Conservation (phyloP, 2,797 vertebrate genomes). For the Ambastaia sidthimunki region DNA sequence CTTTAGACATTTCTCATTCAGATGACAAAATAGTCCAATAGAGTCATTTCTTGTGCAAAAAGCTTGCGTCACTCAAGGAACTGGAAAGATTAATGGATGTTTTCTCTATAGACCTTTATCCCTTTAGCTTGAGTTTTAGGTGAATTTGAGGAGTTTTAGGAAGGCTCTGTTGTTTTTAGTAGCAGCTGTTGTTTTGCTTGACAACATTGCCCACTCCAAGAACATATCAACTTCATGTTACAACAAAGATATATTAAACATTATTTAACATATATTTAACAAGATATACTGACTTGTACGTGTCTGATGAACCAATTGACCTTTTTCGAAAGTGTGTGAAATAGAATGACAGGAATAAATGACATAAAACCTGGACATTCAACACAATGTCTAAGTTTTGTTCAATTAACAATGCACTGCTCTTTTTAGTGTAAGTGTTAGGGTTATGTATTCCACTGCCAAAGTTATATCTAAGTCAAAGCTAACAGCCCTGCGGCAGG, state of each 20-base stretch:
- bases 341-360: not conserved
- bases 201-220: constrained; percentile 47
- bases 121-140: constrained; percentile 35
- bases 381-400: not conserved
- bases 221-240: not conserved
- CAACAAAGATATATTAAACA: not conserved
- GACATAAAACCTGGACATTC: not conserved
- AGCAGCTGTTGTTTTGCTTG: constrained; percentile 79
- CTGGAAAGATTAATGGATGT: constrained; percentile 22
- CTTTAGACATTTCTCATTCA: not conserved
- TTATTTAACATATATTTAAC: not conserved
- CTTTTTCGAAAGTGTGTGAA: not conserved
- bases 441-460: not conserved
- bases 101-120: constrained; percentile 1
- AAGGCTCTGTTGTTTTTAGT: constrained; percentile 79
- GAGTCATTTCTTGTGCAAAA: constrained; percentile 36
- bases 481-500: not conserved
- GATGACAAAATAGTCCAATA: constrained; percentile 37
- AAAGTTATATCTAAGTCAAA: no score
- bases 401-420: not conserved
- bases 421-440: not conserved
- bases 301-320: not conserved
- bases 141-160: no score
- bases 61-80: constrained; percentile 18
- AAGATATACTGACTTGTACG: not conserved